Base-by-base conservation (phyloP, 30 jellyfish, hydroid and myxozoan species). In the Chironex yamaguchii region DNA sequence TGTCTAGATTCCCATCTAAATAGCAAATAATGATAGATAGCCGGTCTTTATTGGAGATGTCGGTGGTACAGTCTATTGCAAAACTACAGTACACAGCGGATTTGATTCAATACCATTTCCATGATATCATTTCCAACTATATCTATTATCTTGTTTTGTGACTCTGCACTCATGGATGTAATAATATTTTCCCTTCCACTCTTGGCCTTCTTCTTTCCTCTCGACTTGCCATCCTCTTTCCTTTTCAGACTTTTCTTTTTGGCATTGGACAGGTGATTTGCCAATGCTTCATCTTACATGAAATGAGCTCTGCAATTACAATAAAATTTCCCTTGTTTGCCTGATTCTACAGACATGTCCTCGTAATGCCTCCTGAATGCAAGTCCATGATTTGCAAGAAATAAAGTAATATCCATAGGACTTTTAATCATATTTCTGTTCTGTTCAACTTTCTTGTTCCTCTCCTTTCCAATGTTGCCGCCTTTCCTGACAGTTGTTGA, bases 1-100 rank as follows among this genome's bases (percentile, higher is more conserved):
- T 27, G 6, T 72, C 4, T 0, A 0, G 6, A 12, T 50, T 2
- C 26, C 12, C 13, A 30, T 72, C 50, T 0, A 72, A 0, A 14
- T 72, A 72, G 2, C 74, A 52, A 25, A 72, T 36, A 1, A 72
- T 72, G 42, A 13, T 0, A 0, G 86, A 72, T 11, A 72, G 21
- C 35, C 51, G 86, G 26, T 72, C 86, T 25, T 26, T 72, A 1
- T 72, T 34, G 13, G 70, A 0, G 11, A 0, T 13, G 26, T 36
- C 86, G 27, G 86, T 72, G 1, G 86, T 3, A 9, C 51, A 1
- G 72, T 72, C 86, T 52, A 72, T 49, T 36, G 72, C 71, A 36
- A 72, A 42, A 2, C 86, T 72, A 34, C 25, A 36, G 35, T 6
- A 36, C 0, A 21, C 33, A 0, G 51, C 74, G 0, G 49, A 21